Base-by-base conservation (phyloP, 53 echinoderm and acorn worm genomes). In the Echinarachnius parma region DNA sequence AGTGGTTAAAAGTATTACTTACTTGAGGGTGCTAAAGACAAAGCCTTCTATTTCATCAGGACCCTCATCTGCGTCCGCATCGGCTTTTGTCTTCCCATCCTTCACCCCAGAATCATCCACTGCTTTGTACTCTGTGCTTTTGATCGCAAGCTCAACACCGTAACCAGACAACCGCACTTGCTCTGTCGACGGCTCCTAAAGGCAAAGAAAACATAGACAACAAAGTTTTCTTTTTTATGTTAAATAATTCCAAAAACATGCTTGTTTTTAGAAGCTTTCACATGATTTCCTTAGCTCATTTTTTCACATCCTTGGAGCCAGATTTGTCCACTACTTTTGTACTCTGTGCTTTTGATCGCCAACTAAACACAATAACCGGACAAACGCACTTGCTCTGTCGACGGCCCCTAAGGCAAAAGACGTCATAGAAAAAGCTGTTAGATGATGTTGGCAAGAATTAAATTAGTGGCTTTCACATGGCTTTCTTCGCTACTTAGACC, bases 51-150 rank as follows among this genome's bases (percentile, higher is more conserved):
- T 86, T 50, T 98, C 98, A 64, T 98, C 92, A 8, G 91, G 87
- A 1, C 82, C 80, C n/a, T 92, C 66, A 31, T 89, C 91, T 8
- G 80, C 80, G 21, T 82, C 86, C 0, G 44, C 57, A 0, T 85
- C 81, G 5, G 77, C 74, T 42, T 78, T 62, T 9, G 28, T 20
- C n/a, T 70, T 61, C 10, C 60, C 87, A n/a, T 91, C 91, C 27
- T 88, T 91, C n/a, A 86, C 86, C 80, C 86, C 85, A 16, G 87
- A 81, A 54, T 92, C 91, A 69, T 98, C 91, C 27, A 92, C 88
- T 0, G 98, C 98, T 32, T 98, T 98, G 76, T 98, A 98, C 64
- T 98, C 98, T 0, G 98, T 98, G 75, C 98, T 98, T 77, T 98
- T 98, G 60, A 98, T 98, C 54, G 98, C 98, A 8, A 91, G 75